Percentiles rank a stretch among this genome's conserved stretches.
These are phyloP conservation scores for Peucedramus taeniatus DNA, from an alignment of 2,113 vertebrate genomes.

Conservation along the genomic window DNA sequence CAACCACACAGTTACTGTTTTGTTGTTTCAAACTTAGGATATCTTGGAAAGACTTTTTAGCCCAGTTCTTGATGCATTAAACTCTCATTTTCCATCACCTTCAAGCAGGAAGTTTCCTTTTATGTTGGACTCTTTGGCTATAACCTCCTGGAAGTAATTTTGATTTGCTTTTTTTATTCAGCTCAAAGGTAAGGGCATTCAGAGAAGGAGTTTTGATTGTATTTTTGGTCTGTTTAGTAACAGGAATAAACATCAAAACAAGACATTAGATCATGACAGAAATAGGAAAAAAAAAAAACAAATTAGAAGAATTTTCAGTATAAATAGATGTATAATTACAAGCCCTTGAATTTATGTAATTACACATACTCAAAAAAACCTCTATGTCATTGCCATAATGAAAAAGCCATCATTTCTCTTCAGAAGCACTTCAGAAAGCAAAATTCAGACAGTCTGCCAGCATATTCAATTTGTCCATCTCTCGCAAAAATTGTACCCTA, in stretches of 20 bases:
- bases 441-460: constrained; percentile 52
- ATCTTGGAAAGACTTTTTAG: background rate
- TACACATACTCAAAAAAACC: constrained; percentile 42
- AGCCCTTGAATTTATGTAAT: constrained; percentile 40
- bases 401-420: constrained; percentile 60
- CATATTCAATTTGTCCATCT: constrained; percentile 21
- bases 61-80: background rate
- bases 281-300: background rate
- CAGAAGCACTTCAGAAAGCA: constrained; percentile 21
- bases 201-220: background rate
- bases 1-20: background rate
- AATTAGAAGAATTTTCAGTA: background rate
- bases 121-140: background rate
- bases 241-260: background rate
- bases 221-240: background rate
- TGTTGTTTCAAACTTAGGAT: background rate
- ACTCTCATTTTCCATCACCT: background rate
- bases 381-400: constrained; percentile 21
- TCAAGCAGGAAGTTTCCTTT: background rate
- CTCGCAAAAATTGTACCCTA: constrained; percentile 52
- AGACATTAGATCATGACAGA: background rate
- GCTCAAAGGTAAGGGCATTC: background rate
- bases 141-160: background rate
- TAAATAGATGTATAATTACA: background rate
- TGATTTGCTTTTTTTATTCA: background rate